A percentile compares a stretch with the other conserved stretches of the same genome.
Conservation (phyloP, 1,140 invertebrate species). For the Platyscapa corneri region DNA sequence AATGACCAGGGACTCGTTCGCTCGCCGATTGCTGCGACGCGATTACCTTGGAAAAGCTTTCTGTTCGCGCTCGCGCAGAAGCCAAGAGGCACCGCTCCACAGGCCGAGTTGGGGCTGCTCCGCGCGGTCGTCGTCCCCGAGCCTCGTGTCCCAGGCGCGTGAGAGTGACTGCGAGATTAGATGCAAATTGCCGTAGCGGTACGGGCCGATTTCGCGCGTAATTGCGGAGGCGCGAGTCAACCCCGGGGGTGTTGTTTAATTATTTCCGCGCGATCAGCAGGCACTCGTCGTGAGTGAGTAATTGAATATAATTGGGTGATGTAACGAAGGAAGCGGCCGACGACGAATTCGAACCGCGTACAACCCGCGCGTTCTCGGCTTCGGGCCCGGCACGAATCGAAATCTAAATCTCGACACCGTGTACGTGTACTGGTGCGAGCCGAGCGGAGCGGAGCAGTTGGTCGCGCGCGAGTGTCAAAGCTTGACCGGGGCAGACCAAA, state of each 20-base stretch:
- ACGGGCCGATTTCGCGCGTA: slow-evolving; percentile 27
- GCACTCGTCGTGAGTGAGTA: neutral
- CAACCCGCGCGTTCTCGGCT: neutral
- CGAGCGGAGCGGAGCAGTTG: no score
- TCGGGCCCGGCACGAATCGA: neutral
- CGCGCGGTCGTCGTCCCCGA: slow-evolving; percentile 45
- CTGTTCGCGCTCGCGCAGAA: neutral
- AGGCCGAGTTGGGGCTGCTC: neutral
- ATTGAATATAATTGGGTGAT: slow-evolving; percentile 7
- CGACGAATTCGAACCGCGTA: neutral
- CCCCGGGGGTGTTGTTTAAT: neutral
- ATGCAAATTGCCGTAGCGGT: slow-evolving; percentile 55
- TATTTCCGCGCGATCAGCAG: neutral
- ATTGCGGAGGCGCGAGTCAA: neutral
- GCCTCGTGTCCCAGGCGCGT: no score
- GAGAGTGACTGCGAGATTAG: slow-evolving; percentile 48
- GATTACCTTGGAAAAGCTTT: no score
- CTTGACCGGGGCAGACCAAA: no score
- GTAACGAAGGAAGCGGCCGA: neutral
- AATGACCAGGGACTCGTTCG: no score
- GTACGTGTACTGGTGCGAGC: no score
- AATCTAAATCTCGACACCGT: neutral
- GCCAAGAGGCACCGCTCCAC: neutral
- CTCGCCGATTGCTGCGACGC: no score
- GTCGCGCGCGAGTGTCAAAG: no score